These are phyloP conservation scores for Campoletis raptor DNA, from an alignment of 2,888 invertebrate species.

Conservation along the genomic window DNA sequence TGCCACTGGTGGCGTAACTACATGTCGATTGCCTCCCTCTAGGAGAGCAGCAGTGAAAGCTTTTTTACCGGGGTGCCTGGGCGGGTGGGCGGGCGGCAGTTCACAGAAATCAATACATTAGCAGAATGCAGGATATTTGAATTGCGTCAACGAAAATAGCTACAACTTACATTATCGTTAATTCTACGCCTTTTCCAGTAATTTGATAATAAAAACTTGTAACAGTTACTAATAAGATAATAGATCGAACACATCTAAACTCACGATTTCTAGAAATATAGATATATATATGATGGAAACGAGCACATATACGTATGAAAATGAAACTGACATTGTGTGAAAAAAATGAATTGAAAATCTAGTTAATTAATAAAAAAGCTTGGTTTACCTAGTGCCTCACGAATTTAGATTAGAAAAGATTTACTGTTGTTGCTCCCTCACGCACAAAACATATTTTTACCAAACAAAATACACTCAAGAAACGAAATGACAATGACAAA, in stretches of 20 bases:
- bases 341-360: not conserved
- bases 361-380: not conserved
- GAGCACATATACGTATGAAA: not conserved
- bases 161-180: not conserved
- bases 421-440: not conserved
- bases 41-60: slow-evolving; percentile 58
- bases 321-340: not conserved
- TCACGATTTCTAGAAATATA: not conserved
- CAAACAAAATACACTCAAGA: not conserved
- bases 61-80: slow-evolving; percentile 48
- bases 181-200: not conserved
- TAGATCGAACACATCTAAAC: not conserved
- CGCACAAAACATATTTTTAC: not conserved
- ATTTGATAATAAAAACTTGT: not conserved
- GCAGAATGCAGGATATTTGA: slow-evolving; percentile 54
- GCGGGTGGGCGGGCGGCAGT: slow-evolving; percentile 30
- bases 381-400: not conserved
- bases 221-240: not conserved
- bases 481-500: not conserved
- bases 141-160: not conserved
- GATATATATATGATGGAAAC: not conserved
- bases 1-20: slow-evolving; percentile 28
- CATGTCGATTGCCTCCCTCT: slow-evolving; percentile 62
- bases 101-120: slow-evolving; percentile 49
- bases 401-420: not conserved